Evolutionary conservation across 2,797 vertebrate species (phyloP).

Genomic region (Sebastes trivittatus): DNA sequence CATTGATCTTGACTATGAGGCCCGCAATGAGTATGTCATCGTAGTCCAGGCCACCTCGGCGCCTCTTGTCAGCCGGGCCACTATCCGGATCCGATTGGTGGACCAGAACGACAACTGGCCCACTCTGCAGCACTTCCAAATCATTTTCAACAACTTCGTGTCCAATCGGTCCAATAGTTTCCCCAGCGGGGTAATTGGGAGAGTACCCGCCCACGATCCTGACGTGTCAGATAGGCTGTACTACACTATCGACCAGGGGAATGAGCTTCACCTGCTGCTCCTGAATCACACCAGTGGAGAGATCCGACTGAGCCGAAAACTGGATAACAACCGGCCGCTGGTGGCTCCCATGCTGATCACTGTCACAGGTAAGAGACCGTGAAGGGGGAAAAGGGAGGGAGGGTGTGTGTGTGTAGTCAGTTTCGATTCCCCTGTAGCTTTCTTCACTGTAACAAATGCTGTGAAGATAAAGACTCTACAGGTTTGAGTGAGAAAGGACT

Average conservation of each 20-base stretch:
- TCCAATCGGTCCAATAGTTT: constrained; percentile 98
- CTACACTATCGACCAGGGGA: constrained; percentile 96
- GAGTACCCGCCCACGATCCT: constrained; percentile 94
- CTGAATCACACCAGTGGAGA: constrained; percentile 97
- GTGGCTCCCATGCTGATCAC: constrained; percentile 97
- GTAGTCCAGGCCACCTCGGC: constrained; percentile 98
- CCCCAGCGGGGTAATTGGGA: constrained; percentile 93
- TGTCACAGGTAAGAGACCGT: constrained; percentile 91
- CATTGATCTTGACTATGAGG: constrained; percentile 96
- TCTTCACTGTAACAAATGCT: constrained; percentile 46
- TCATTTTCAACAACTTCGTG: constrained; percentile 98
- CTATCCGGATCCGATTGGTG: constrained; percentile 90
- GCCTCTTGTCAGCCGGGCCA: constrained; percentile 96
- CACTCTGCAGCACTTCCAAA: constrained; percentile 95
- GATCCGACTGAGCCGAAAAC: constrained; percentile 93
- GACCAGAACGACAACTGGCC: constrained; percentile 98
- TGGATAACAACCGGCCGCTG: constrained; percentile 98
- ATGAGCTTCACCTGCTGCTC: constrained; percentile 94
- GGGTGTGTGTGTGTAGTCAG: constrained; percentile 13
- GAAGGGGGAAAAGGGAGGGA: constrained; percentile 26
- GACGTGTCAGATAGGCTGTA: constrained; percentile 94
- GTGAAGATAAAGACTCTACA: constrained; percentile 53
- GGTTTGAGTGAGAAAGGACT: constrained; percentile 23
- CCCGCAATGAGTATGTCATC: constrained; percentile 91
- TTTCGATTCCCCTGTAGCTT: constrained; percentile 33